Base-by-base conservation (phyloP, 1,140 invertebrate genomes). In the Platorchestia sp. region DNA sequence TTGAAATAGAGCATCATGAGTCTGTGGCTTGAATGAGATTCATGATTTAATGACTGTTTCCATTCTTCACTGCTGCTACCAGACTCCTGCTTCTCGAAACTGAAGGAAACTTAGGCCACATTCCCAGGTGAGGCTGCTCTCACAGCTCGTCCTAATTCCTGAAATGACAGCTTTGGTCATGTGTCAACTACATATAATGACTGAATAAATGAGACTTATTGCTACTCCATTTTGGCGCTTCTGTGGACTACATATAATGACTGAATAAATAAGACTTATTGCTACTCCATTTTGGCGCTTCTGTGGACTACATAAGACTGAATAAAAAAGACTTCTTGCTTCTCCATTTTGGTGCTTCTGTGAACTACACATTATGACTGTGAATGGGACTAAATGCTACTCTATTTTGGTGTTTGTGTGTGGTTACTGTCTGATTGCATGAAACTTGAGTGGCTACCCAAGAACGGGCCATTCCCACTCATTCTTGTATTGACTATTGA, bases 21-120 rank as follows among this genome's bases (percentile, higher is more conserved):
- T 40, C 41, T 36, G 86, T 86, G 41, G 47, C 19, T 41, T 86
- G 40, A 41, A 89, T 89, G 42, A 89, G 7, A 89, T 44, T 10
- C 27, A 41, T 42, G 10, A 44, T 42, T 89, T 89, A 6, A 75
- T 75, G 59, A 7, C 87, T 89, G 5, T 44, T 43, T 44, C 41
- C n/a, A 42, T 27, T 27, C 27, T 43, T 42, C 43, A 44, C 87
- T 89, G 87, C 87, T 89, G n/a, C n/a, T 41, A 19, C 87, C 87
- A 89, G 87, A 41, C 87, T 89, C 87, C 87, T 89, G n/a, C 87
- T 89, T 89, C 41, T 89, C 42, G 87, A 89, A 44, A 44, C 87
- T 89, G 87, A 41, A 44, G 87, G 43, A 41, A 89, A 89, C 43
- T 14, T 89, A 16, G 87, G 87, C 43, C n/a, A 14, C 36, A 22